Percentiles rank a stretch among this genome's conserved stretches.
Conservation (phyloP, 2,797 vertebrate species). For the Erithacus rubecula region DNA sequence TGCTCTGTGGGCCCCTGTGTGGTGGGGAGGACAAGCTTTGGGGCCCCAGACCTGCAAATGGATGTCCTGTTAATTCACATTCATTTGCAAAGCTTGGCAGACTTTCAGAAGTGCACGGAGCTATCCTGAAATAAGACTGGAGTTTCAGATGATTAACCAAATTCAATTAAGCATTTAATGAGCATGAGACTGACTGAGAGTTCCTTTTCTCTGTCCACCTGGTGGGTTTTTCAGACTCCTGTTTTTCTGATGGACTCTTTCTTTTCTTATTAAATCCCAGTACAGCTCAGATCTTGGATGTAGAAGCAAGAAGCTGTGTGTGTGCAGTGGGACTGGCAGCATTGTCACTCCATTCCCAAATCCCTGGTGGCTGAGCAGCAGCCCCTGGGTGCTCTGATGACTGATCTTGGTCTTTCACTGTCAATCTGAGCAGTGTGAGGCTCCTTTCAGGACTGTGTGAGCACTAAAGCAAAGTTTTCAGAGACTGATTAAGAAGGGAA, state of each 20-base stretch:
- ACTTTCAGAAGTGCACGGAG: background rate
- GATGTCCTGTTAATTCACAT: background rate
- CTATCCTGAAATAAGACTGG: background rate
- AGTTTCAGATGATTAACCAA: background rate
- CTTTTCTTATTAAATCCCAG: background rate
- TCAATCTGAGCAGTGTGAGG: background rate
- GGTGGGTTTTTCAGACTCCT: background rate
- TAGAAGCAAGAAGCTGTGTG: background rate
- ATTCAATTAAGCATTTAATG: background rate
- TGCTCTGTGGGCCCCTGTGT: background rate
- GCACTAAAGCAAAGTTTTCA: background rate
- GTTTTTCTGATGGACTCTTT: background rate
- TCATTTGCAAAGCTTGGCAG: background rate
- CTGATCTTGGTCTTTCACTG: background rate
- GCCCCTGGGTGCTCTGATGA: background rate
- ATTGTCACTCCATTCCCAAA: background rate
- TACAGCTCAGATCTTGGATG: background rate
- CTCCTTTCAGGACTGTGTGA: background rate
- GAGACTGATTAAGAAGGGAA: background rate
- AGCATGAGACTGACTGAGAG: background rate
- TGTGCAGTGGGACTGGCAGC: background rate
- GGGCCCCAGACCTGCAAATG: background rate
- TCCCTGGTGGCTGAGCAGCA: background rate
- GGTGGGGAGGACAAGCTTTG: accelerated
- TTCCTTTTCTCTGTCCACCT: background rate